A percentile compares a stretch with the other conserved stretches of the same genome.
Evolutionary conservation across 2,113 vertebrate genomes (phyloP).

Genomic region (Lepus americanus): DNA sequence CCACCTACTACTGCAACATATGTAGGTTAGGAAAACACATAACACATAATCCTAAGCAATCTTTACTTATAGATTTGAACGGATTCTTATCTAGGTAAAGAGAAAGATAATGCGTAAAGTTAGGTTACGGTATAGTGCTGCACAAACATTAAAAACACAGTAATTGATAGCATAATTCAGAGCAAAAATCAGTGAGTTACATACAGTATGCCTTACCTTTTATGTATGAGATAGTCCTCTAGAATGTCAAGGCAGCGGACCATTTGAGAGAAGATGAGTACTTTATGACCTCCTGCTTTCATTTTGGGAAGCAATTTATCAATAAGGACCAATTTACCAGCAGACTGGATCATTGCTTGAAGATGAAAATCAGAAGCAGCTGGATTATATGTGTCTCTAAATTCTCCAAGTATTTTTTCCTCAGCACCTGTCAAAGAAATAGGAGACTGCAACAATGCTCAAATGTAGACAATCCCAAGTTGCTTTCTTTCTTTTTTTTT

Average conservation of each 20-base stretch:
- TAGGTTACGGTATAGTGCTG: background rate
- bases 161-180: background rate
- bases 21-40: background rate
- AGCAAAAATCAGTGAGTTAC: background rate
- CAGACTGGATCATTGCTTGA: slow-evolving; percentile 99
- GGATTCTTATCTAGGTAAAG: background rate
- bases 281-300: slow-evolving; percentile 99
- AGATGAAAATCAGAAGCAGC: slow-evolving; percentile 95
- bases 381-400: slow-evolving; percentile 95
- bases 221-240: slow-evolving; percentile 99
- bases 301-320: slow-evolving; percentile 99
- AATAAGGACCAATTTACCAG: slow-evolving; percentile 98
- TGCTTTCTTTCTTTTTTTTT: background rate
- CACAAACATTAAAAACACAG: background rate
- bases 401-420: slow-evolving; percentile 99
- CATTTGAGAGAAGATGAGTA: slow-evolving; percentile 99
- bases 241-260: slow-evolving; percentile 99
- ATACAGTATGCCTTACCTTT: slow-evolving; percentile 88
- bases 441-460: background rate
- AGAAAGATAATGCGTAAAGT: background rate
- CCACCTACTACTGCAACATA: background rate
- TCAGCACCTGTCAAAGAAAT: slow-evolving; percentile 92
- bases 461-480: background rate
- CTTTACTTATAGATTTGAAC: background rate
- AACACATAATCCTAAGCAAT: background rate